phyloP scores from a whole-genome alignment of 1,140 invertebrate species.

The Maniola jurtina region DNA sequence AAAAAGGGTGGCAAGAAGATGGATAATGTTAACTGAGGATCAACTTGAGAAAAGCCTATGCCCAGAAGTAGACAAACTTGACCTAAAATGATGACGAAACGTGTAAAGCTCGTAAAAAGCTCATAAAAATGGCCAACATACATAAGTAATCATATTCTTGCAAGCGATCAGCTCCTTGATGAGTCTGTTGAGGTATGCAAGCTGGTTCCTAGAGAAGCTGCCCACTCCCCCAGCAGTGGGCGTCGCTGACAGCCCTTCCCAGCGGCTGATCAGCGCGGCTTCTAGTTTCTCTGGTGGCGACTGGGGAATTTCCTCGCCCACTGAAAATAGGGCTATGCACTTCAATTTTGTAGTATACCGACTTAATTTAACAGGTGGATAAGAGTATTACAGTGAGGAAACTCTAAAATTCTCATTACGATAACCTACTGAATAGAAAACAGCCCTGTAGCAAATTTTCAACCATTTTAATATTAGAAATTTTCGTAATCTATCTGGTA shows the following conservation, averaged over 20 bases:
- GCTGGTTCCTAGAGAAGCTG: constrained; percentile 25
- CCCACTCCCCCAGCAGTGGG: constrained; percentile 43
- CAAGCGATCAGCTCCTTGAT: constrained; percentile 56
- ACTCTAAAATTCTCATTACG: no score
- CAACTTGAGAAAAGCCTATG: no score
- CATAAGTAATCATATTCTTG: constrained; percentile 57
- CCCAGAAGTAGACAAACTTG: no score
- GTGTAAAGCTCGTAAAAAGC: neutral
- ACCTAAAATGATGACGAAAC: no score
- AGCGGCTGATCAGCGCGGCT: constrained; percentile 71
- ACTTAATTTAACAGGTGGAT: neutral
- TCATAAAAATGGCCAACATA: constrained; percentile 27
- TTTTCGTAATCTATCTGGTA: no score
- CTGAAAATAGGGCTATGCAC: constrained; percentile 28
- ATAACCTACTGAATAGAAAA: no score
- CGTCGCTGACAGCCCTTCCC: constrained; percentile 63
- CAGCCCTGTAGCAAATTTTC: no score
- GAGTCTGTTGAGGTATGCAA: constrained; percentile 59
- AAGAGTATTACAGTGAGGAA: no score
- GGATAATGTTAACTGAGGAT: no score
- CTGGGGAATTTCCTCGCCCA: constrained; percentile 54
- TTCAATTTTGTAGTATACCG: neutral
- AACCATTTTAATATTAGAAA: no score
- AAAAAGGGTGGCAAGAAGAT: no score
- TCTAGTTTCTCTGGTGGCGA: constrained; percentile 60